Conservation (phyloP, 2,888 invertebrate genomes). For the Mayetiola destructor region DNA sequence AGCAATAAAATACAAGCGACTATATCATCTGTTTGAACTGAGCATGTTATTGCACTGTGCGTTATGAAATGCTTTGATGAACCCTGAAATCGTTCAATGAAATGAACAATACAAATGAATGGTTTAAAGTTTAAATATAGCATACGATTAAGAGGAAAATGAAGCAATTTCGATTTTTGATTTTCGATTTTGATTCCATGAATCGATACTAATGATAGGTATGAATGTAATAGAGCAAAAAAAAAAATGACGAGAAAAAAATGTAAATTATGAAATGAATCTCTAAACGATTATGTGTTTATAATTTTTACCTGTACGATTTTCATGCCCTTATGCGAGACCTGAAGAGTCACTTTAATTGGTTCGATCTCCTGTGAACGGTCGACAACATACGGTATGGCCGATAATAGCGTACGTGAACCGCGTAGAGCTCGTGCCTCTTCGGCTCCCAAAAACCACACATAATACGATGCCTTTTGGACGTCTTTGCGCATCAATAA, state of each 20-base stretch:
- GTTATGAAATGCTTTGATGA: constrained; percentile 88
- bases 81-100: constrained; percentile 31
- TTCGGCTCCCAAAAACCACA: constrained; percentile 90
- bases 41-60: constrained; percentile 83
- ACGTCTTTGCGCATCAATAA: constrained; percentile 69
- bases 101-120: too few relatives aligned
- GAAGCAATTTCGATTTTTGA: background rate
- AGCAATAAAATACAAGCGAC: constrained; percentile 86
- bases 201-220: too few relatives aligned
- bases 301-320: constrained; percentile 57
- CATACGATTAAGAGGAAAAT: background rate
- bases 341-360: constrained; percentile 80
- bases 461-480: constrained; percentile 81
- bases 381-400: constrained; percentile 68
- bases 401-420: constrained; percentile 70
- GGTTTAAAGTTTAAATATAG: too few relatives aligned
- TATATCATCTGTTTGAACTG: constrained; percentile 79
- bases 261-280: background rate
- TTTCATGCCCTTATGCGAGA: constrained; percentile 84
- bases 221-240: background rate
- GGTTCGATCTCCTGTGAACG: constrained; percentile 75
- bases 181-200: too few relatives aligned
- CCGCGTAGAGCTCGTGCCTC: constrained; percentile 81
- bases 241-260: background rate
- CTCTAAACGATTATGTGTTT: background rate